Percentiles rank a stretch among this genome's conserved stretches.
Evolutionary conservation across 1,140 invertebrate species (phyloP).

Genomic region (Coenobita brevimanus): DNA sequence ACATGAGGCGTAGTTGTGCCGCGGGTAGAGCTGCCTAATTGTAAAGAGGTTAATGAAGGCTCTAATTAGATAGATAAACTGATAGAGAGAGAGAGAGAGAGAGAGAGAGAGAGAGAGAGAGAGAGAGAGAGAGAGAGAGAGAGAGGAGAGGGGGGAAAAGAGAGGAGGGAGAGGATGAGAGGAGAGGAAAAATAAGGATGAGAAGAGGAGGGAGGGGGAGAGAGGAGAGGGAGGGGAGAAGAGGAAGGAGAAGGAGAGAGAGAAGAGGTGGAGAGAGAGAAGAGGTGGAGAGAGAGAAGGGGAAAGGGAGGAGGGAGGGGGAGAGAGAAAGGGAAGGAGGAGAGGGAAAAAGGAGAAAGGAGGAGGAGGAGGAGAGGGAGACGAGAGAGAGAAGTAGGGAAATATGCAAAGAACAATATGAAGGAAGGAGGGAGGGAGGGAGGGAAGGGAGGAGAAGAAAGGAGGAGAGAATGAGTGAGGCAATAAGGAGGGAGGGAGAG

Average conservation of each 20-base stretch:
- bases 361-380: constrained; percentile 4
- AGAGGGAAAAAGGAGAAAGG: background rate
- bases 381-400: constrained; percentile 20
- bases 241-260: constrained; percentile 4
- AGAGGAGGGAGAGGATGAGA: too few species aligned
- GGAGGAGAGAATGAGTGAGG: too few species aligned
- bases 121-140: constrained; percentile 21
- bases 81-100: background rate
- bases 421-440: background rate
- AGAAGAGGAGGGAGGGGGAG: background rate
- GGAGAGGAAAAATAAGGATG: too few species aligned
- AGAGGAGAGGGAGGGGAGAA: background rate
- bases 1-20: too few species aligned
- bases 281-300: constrained; percentile 6
- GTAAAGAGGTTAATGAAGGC: too few species aligned
- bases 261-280: background rate
- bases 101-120: constrained; percentile 20
- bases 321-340: background rate
- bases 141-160: constrained; percentile 8
- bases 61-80: too few species aligned
- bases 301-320: background rate
- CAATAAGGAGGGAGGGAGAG: too few species aligned
- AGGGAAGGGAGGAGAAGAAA: too few species aligned
- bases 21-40: too few species aligned
- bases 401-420: too few species aligned